Percentiles rank a stretch among this genome's conserved stretches.
Conservation (phyloP, 2,113 vertebrate species). For the human (Homo sapiens) region GRCh38 chr1:85543501-85544000, state of each 20-base stretch:
- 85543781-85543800: neutral
- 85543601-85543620: neutral
- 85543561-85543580: neutral
- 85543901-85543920: neutral
- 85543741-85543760: neutral
- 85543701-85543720: neutral
- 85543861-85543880: neutral
- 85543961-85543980: conserved; percentile 6
- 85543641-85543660: neutral
- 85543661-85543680: neutral
- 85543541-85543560: neutral
- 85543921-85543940: neutral
- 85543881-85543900: neutral
- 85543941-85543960: neutral
- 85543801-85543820: neutral
- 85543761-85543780: neutral
- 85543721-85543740: neutral
- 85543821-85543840: neutral
- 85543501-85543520: neutral
- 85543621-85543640: neutral
- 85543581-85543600: neutral
- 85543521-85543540: neutral
- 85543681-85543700: neutral
- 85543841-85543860: neutral
- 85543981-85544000: neutral